Evolutionary conservation across 1,140 invertebrate species (phyloP), one percentile per base, ranked within the genome.

Genomic region (Aleiodes sp.): DNA sequence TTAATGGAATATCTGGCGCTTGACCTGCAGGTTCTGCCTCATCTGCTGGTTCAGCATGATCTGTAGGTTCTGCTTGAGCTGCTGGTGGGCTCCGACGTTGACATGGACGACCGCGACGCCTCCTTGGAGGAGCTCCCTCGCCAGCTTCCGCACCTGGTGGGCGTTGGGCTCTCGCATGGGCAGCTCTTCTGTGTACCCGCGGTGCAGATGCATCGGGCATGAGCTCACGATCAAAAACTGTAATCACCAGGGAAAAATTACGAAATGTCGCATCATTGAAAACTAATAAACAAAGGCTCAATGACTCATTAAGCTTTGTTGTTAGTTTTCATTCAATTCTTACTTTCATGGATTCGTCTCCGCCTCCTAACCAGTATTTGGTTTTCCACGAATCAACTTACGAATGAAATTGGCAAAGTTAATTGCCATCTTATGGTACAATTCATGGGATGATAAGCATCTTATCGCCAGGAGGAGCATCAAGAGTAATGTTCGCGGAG

Each of bases 301-400:
- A n/a, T n/a, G n/a, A n/a, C n/a, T n/a, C n/a, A n/a, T n/a, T n/a
- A n/a, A n/a, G n/a, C n/a, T n/a, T n/a, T n/a, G n/a, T n/a, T n/a
- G n/a, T n/a, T n/a, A n/a, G n/a, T n/a, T n/a, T n/a, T n/a, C n/a
- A 33, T 62, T 62, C 19, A 21, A 33, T 62, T 12, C 29, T 62
- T 62, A 62, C 59, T 16, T 62, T 62, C 59, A 24, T 62, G 29
- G 21, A 62, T 62, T 33, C 59, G n/a, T 62, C 29, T 62, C n/a
- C 59, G 31, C 16, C 59, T 62, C 21, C 59, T 33, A 37, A 8
- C n/a, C 2, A 62, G 12, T 29, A 62, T n/a, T 37, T 62, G 59
- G 37, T 62, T 62, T 35, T 62, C 59, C 29, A 62, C 59, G 37
- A 62, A 62, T 35, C 59, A 26, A 62, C 59, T 29, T 62, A 21